A percentile compares a stretch with the other conserved stretches of the same genome.
phyloP scores from a whole-genome alignment of 2,113 vertebrate species.

The Phalacrocorax aristotelis region DNA sequence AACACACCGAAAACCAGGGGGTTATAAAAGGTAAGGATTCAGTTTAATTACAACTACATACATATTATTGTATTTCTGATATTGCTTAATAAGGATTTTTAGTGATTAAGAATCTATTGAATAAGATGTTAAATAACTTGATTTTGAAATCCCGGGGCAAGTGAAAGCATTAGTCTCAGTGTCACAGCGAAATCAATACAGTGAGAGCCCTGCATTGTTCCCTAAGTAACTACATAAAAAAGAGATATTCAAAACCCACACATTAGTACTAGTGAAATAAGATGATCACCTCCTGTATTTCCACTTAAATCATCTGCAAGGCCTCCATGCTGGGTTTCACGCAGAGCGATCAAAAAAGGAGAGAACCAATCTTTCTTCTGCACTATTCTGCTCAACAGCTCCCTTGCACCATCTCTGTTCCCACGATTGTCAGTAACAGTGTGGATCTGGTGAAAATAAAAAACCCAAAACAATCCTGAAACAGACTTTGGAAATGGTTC shows the following conservation, averaged over 20 bases:
- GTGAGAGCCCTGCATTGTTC: background rate
- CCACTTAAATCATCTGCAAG: slow-evolving; percentile 75
- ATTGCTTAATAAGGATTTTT: background rate
- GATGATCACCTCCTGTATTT: slow-evolving; percentile 57
- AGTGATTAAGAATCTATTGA: background rate
- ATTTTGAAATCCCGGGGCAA: background rate
- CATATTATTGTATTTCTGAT: background rate
- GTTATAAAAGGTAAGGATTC: background rate
- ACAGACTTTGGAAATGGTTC: background rate
- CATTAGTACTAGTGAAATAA: background rate
- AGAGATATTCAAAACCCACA: background rate
- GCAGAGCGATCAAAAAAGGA: slow-evolving; percentile 76
- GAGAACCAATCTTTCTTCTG: slow-evolving; percentile 87
- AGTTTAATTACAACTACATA: background rate
- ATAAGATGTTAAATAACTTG: background rate
- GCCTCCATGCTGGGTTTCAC: slow-evolving; percentile 62
- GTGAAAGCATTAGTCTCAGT: background rate
- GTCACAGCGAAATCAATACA: background rate
- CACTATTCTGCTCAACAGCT: slow-evolving; percentile 82
- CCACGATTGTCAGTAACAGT: slow-evolving; percentile 55
- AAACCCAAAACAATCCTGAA: background rate
- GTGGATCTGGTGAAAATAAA: slow-evolving; percentile 72
- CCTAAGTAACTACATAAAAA: background rate
- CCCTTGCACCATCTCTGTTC: slow-evolving; percentile 70
- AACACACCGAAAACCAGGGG: background rate